Conservation (phyloP, 2,797 vertebrate species). For the Odontamblyopus lacepedii region DNA sequence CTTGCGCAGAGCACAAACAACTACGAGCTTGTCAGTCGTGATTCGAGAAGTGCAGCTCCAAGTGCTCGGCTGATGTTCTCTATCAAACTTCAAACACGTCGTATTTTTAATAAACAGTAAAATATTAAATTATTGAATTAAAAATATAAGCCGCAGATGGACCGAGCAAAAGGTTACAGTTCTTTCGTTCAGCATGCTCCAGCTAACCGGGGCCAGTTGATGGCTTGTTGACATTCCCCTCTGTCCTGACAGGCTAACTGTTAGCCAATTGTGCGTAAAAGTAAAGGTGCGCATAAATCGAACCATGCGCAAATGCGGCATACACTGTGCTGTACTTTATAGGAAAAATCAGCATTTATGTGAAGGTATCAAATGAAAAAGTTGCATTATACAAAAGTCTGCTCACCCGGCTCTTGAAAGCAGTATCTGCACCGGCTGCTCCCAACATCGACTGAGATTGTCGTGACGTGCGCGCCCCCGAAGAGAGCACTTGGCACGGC, state of each 20-base stretch:
- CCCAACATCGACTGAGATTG: conserved; percentile 43
- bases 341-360: neutral
- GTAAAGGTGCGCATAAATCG: neutral
- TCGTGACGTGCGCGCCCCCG: conserved; percentile 55
- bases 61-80: neutral
- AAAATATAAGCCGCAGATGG: too few relatives aligned
- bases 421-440: conserved; percentile 20
- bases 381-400: neutral
- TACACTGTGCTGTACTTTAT: neutral
- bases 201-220: conserved; percentile 25
- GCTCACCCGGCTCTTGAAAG: conserved; percentile 64
- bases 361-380: neutral
- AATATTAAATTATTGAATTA: conserved; percentile 1
- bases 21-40: neutral
- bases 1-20: conserved; percentile 5
- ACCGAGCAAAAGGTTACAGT: neutral
- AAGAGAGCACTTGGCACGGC: conserved; percentile 6
- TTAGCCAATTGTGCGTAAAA: conserved; percentile 42
- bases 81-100: neutral
- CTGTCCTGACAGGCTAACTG: conserved; percentile 46
- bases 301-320: neutral
- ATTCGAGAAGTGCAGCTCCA: conserved; percentile 7
- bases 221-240: conserved; percentile 63
- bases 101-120: conserved; percentile 3
- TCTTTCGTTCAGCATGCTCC: conserved; percentile 19